phyloP scores from a whole-genome alignment of 1,140 invertebrate genomes.

The Rhopalosiphum maidis region DNA sequence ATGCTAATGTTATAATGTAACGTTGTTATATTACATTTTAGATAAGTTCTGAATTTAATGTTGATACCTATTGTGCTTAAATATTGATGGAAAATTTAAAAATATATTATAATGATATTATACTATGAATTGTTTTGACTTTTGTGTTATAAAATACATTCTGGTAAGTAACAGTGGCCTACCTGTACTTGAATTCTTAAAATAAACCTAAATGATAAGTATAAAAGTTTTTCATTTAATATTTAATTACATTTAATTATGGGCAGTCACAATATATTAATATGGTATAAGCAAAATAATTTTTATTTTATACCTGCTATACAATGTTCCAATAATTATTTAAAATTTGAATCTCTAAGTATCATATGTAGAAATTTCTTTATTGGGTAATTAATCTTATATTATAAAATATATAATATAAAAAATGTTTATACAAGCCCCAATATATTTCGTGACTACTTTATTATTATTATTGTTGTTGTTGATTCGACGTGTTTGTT shows the following conservation, averaged over 20 bases:
- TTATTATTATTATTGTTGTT: background rate
- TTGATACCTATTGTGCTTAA: background rate
- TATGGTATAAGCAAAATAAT: background rate
- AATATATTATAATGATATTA: background rate
- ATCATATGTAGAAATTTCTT: background rate
- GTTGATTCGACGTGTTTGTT: background rate
- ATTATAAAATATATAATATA: too few relatives aligned
- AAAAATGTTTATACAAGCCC: background rate
- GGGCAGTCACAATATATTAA: background rate
- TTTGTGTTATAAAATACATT: background rate
- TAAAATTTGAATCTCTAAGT: background rate
- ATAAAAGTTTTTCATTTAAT: background rate
- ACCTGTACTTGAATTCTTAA: background rate
- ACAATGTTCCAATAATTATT: background rate
- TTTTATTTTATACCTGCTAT: background rate
- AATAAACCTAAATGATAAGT: background rate
- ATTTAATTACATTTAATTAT: background rate
- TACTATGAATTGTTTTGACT: background rate
- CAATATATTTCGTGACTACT: background rate
- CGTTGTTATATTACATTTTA: background rate
- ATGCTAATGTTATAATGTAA: background rate
- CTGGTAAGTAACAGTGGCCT: too few relatives aligned
- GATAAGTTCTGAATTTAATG: background rate
- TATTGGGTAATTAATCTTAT: too few relatives aligned
- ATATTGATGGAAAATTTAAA: background rate